Evolutionary conservation across 1,140 invertebrate genomes (phyloP), one percentile per base, ranked within the genome.

Genomic region (Drosophila subpulchrella): DNA sequence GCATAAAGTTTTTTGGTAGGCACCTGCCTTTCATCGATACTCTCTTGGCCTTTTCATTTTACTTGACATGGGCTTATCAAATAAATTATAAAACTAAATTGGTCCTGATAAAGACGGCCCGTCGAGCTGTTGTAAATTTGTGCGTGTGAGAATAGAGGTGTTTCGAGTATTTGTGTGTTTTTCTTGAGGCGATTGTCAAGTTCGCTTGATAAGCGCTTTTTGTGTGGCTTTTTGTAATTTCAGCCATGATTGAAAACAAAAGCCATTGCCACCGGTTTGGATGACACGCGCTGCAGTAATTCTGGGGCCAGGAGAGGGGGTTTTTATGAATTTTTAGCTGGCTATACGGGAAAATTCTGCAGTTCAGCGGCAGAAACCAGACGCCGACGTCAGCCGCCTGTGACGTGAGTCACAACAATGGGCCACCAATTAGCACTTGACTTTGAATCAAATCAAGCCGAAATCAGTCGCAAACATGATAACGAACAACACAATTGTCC

Each of bases 61-160:
- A 58, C 75, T 71, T 78, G 82, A 82, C 83, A 88, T 83, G 82
- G 70, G 80, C 83, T 89, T 89, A 88, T 88, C 83, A 89, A 83
- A 73, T 73, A 70, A 62, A 78, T 71, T 54, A 68, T 58, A 66
- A 41, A 86, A 81, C 65, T 75, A 86, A 66, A 78, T 55, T 74
- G 51, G 72, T 75, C 72, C 72, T 75, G 76, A 78, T 78, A 78
- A 76, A 76, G 27, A 5, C 59, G 70, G 38, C 50, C 15, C 12
- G n/a, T 42, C 61, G 48, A 47, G 57, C 36, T 42, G 59, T 66
- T 75, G 72, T 75, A 75, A 65, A 57, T 63, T 75, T 75, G 71
- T 75, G 71, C 59, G 51, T 75, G 51, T 63, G 51, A 56, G 68
- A 50, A 42, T 74, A 30, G 41, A 5, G 34, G 47, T 47, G 36